phyloP scores from a whole-genome alignment of 2,113 vertebrate species.

The Canis aureus region DNA sequence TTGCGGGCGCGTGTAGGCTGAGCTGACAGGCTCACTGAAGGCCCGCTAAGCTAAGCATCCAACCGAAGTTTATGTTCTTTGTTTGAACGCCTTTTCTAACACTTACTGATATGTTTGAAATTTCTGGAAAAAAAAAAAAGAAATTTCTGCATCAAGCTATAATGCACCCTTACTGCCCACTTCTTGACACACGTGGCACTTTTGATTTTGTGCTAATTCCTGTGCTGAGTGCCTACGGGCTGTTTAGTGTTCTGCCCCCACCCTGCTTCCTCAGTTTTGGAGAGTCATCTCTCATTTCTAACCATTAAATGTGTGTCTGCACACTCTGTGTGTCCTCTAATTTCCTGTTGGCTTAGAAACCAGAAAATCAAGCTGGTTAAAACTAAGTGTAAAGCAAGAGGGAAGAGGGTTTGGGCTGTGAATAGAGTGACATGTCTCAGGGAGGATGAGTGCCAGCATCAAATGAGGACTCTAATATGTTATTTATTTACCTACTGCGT shows the following conservation, averaged over 20 bases:
- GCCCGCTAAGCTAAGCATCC: neutral
- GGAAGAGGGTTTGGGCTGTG: neutral
- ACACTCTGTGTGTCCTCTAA: neutral
- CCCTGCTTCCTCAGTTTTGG: neutral
- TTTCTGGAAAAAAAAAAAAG: neutral
- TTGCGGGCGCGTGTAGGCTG: neutral
- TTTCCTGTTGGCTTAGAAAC: constrained; percentile 23
- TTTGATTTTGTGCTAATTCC: neutral
- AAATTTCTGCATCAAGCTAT: neutral
- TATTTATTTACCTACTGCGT: neutral
- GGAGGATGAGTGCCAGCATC: neutral
- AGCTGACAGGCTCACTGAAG: neutral
- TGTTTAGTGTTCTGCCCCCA: neutral
- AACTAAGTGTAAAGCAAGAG: neutral
- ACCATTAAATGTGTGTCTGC: neutral
- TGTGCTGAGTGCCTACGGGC: neutral
- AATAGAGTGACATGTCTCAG: neutral
- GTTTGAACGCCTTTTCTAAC: neutral
- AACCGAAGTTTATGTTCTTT: neutral
- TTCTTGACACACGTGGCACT: neutral
- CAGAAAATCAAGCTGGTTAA: neutral
- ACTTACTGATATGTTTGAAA: neutral
- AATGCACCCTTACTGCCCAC: fast-evolving
- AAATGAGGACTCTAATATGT: neutral
- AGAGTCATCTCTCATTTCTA: neutral